Evolutionary conservation across 2,797 vertebrate genomes (phyloP).

Genomic region (Rhinophrynus dorsalis): DNA sequence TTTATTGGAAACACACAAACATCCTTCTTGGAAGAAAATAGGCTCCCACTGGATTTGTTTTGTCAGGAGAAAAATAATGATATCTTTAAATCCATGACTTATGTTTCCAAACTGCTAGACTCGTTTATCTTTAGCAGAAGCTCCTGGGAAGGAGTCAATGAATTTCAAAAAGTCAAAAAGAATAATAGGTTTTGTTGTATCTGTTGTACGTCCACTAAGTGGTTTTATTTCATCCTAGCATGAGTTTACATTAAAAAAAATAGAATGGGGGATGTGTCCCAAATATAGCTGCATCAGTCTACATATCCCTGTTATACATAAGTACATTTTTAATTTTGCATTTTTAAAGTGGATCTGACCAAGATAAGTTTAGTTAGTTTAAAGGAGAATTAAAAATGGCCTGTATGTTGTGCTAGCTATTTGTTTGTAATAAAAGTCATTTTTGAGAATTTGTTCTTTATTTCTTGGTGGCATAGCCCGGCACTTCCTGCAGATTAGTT

Average conservation of each 20-base stretch:
- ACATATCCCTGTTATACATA: too few species aligned
- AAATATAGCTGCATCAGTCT: too few species aligned
- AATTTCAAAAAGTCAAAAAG: constrained; percentile 34
- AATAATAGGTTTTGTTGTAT: constrained; percentile 38
- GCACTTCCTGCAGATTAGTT: too few species aligned
- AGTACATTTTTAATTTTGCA: too few species aligned
- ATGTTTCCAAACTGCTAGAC: constrained; percentile 16
- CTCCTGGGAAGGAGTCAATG: constrained; percentile 33
- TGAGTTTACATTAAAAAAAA: neutral
- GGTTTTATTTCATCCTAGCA: neutral
- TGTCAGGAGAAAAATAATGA: constrained; percentile 47
- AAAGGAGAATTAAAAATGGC: too few species aligned
- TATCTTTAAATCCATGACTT: constrained; percentile 40
- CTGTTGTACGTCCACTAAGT: constrained; percentile 29
- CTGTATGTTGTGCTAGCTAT: too few species aligned
- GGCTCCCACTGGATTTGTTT: constrained; percentile 29
- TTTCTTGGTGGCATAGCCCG: too few species aligned
- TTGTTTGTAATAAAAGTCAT: too few species aligned
- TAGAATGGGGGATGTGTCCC: too few species aligned
- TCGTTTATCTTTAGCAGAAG: constrained; percentile 42
- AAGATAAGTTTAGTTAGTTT: too few species aligned
- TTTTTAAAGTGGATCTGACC: too few species aligned
- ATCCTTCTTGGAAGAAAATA: constrained; percentile 20
- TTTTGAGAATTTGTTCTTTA: too few species aligned
- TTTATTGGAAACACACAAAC: constrained; percentile 4